These are phyloP conservation scores for Onychomys arenicola DNA, from an alignment of 2,797 vertebrate species.

Conservation along the genomic window DNA sequence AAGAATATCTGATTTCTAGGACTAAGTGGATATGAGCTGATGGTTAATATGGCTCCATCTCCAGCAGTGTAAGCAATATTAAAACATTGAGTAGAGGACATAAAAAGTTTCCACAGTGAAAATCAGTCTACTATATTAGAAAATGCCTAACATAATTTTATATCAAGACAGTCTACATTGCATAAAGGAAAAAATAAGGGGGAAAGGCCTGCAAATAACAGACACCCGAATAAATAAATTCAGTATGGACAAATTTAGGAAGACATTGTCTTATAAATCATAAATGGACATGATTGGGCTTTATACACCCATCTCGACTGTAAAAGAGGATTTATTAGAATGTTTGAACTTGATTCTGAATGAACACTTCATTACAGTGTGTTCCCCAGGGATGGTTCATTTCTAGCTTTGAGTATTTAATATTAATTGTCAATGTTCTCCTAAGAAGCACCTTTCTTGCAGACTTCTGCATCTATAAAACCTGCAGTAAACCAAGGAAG, in stretches of 20 bases:
- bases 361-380: constrained; percentile 23
- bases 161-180: neutral
- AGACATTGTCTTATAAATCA: constrained; percentile 6
- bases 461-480: neutral
- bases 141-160: neutral
- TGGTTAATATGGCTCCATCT: neutral
- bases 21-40: neutral
- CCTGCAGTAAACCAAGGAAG: neutral
- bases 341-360: constrained; percentile 32
- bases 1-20: neutral
- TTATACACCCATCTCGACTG: neutral
- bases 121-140: neutral
- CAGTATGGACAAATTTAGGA: constrained; percentile 10
- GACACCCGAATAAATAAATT: neutral
- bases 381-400: neutral
- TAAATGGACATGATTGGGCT: neutral
- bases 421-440: neutral
- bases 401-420: constrained; percentile 27
- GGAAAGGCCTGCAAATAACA: neutral
- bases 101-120: neutral
- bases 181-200: neutral
- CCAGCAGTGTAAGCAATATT: neutral
- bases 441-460: constrained; percentile 24
- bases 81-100: neutral
- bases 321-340: neutral